Evolutionary conservation across 2,888 invertebrate genomes (phyloP).

Genomic region (Apamea monoglypha): DNA sequence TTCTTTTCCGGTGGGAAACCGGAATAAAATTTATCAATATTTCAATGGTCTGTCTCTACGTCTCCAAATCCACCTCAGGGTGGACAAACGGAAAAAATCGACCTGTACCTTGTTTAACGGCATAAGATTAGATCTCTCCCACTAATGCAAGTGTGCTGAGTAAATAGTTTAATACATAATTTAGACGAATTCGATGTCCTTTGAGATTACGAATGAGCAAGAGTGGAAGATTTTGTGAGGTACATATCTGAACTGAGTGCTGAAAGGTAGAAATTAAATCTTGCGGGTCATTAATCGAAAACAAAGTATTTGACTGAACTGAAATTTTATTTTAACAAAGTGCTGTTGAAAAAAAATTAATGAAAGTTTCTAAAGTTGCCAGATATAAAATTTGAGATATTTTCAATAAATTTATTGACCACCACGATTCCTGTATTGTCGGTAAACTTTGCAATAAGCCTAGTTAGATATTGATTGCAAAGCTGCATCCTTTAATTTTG

Average conservation of each 20-base stretch:
- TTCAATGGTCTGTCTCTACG: too few relatives aligned
- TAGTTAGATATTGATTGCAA: background rate
- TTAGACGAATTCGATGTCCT: background rate
- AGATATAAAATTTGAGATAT: background rate
- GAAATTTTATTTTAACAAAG: background rate
- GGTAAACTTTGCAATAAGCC: background rate
- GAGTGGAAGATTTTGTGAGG: too few relatives aligned
- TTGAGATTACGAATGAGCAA: slow-evolving; percentile 2
- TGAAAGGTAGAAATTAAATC: background rate
- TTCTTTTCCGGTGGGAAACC: too few relatives aligned
- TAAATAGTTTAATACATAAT: background rate
- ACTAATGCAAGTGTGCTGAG: background rate
- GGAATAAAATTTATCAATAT: too few relatives aligned
- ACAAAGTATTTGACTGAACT: background rate
- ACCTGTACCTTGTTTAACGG: too few relatives aligned
- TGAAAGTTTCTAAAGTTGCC: background rate
- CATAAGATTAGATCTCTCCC: too few relatives aligned
- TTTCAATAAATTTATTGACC: background rate
- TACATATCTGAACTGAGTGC: background rate
- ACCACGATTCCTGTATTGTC: background rate
- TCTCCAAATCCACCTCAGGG: too few relatives aligned
- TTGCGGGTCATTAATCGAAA: background rate
- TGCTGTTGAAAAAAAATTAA: background rate
- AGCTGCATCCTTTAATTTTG: background rate
- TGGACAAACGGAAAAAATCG: too few relatives aligned